A percentile compares a stretch with the other conserved stretches of the same genome.
phyloP scores from a whole-genome alignment of 92 coral and sea anemone genomes.

The Zoanthus gigantus region DNA sequence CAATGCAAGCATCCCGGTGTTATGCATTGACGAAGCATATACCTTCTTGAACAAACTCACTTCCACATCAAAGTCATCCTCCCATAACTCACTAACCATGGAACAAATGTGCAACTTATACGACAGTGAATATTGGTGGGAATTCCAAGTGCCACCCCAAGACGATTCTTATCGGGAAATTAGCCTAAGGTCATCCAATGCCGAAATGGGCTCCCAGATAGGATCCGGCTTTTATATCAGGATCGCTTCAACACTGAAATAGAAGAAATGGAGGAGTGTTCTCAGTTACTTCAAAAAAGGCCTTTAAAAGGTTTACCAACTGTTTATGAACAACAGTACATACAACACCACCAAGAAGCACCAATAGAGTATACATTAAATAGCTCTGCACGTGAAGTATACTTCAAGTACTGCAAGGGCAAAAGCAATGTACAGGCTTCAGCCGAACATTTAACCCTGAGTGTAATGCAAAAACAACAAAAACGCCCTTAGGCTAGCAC shows the following conservation, averaged over 20 bases:
- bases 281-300: slow-evolving; percentile 38
- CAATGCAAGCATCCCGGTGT: slow-evolving; percentile 47
- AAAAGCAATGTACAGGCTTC: slow-evolving; percentile 16
- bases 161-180: slow-evolving; percentile 45
- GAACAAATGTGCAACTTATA: slow-evolving; percentile 66
- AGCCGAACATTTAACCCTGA: slow-evolving; percentile 48
- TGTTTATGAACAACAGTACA: slow-evolving; percentile 48
- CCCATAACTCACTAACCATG: slow-evolving; percentile 40
- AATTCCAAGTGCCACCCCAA: slow-evolving; percentile 59
- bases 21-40: slow-evolving; percentile 75
- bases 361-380: slow-evolving; percentile 47
- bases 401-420: slow-evolving; percentile 52
- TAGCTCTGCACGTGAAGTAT: slow-evolving; percentile 50
- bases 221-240: slow-evolving; percentile 19
- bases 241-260: slow-evolving; percentile 1
- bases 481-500: slow-evolving; percentile 58
- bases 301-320: slow-evolving; percentile 44
- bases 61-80: slow-evolving; percentile 39
- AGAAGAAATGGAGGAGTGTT: slow-evolving; percentile 51
- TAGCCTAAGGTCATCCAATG: slow-evolving; percentile 52
- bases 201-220: slow-evolving; percentile 39
- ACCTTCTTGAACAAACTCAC: slow-evolving; percentile 63
- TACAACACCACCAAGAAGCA: slow-evolving; percentile 56
- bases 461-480: slow-evolving; percentile 60
- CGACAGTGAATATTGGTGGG: slow-evolving; percentile 74